Conservation (phyloP, 2,113 vertebrate genomes). For the Rana temporaria region DNA sequence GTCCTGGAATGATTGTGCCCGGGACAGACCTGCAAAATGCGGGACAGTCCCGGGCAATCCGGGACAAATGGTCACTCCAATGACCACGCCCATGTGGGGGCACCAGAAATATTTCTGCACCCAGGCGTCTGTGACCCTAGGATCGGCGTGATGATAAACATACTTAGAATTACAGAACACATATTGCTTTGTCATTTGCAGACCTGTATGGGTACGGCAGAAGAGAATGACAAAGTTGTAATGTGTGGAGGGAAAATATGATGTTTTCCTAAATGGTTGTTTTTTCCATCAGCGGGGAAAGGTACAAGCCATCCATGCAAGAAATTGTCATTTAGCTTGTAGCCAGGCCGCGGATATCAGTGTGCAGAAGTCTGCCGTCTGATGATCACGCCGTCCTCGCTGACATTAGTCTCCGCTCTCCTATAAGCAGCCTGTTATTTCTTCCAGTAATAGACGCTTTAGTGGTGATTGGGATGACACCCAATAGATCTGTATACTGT, state of each 20-base stretch:
- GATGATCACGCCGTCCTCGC: not conserved
- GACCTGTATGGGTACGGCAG: not conserved
- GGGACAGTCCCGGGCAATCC: no score
- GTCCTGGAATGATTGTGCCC: no score
- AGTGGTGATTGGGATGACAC: not conserved
- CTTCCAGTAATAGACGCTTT: constrained; percentile 7
- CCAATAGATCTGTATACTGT: not conserved
- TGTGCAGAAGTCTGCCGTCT: not conserved
- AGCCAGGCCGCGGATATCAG: not conserved
- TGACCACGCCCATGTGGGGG: no score
- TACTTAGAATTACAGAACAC: not conserved
- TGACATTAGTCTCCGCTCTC: not conserved
- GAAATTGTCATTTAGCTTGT: constrained; percentile 37
- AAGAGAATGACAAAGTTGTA: constrained; percentile 7
- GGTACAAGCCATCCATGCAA: constrained; percentile 15
- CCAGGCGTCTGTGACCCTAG: no score
- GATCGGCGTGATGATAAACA: no score
- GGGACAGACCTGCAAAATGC: no score
- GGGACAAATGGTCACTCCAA: no score
- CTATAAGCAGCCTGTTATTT: constrained; percentile 19
- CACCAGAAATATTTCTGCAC: no score
- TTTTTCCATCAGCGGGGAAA: constrained; percentile 34
- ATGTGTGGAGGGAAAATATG: not conserved
- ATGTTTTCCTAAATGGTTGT: constrained; percentile 30
- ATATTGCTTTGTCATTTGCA: no score